Base-by-base conservation (phyloP, 2,888 invertebrate genomes). In the Ormyrus rosae region DNA sequence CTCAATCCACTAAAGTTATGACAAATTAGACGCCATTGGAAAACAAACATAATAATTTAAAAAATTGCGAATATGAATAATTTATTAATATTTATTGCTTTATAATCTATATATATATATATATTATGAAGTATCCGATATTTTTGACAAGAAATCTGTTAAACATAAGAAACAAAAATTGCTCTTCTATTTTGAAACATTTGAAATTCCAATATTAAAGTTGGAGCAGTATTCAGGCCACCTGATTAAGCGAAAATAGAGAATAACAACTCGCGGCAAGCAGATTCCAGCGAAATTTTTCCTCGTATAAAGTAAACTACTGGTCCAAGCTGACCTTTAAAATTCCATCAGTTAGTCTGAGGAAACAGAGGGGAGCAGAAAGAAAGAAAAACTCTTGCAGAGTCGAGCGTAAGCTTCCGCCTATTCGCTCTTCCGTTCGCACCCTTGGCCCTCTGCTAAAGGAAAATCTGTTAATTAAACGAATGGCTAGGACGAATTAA, bases 391-490 rank as follows among this genome's bases (percentile, higher is more conserved):
- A 70, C 13, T 72, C 65, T 46, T 51, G n/a, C 50, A n/a, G 11
- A 45, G 46, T n/a, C 45, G 64, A 11, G 6, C 55, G 34, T 48
- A 19, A 6, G 50, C 69, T 76, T 76, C 34, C 34, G 34, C 61
- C 69, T 53, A 61, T 65, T 76, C 13, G 8, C 50, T 51, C 65
- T 19, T 67, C 60, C 50, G 11, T 72, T 72, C 50, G 61, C 67
- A 68, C 50, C 61, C 69, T 65, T 51, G 55, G 34, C 46, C 51
- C 64, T 58, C 46, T 13, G 6, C 65, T 77, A 65, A 67, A 72
- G 55, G 50, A 56, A 78, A 78, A 78, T 78, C 78, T 72, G 67
- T 71, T 78, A 71, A 78, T 78, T 78, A 78, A 78, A 45, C 71
- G 78, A 76, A 76, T 63, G 55, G 61, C 53, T 69, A 45, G 69